These are phyloP conservation scores for Prostheceraeus crozeri DNA, from an alignment of 2,888 invertebrate genomes.

Conservation along the genomic window DNA sequence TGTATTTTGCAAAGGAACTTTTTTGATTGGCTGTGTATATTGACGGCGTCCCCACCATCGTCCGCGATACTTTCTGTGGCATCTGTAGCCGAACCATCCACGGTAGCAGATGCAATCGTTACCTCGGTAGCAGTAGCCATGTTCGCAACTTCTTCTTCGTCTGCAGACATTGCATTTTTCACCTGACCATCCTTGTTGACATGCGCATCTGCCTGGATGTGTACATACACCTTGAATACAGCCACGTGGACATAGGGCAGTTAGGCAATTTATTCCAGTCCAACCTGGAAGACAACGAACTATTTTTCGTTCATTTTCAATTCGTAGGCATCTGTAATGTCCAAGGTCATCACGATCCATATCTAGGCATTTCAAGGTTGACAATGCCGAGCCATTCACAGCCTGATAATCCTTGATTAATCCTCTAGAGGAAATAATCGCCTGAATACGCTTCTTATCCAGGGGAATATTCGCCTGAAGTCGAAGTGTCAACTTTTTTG, in stretches of 20 bases:
- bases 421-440: too few species aligned
- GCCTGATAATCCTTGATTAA: too few species aligned
- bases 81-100: conserved; percentile 32
- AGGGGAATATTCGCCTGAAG: too few species aligned
- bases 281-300: conserved; percentile 32
- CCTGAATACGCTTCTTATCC: too few species aligned
- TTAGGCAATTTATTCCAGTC: conserved; percentile 26
- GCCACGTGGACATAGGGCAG: conserved; percentile 5
- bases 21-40: too few species aligned
- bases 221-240: conserved; percentile 30
- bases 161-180: conserved; percentile 13
- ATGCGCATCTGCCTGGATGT: conserved; percentile 29
- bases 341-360: conserved; percentile 8
- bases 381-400: too few species aligned
- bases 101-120: conserved; percentile 33
- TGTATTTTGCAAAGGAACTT: too few species aligned
- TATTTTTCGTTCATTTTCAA: not conserved
- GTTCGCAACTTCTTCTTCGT: conserved; percentile 15
- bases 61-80: conserved; percentile 12
- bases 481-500: too few species aligned
- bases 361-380: too few species aligned
- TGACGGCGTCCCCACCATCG: too few species aligned
- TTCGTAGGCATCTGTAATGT: conserved; percentile 22
- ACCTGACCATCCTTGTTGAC: conserved; percentile 33
- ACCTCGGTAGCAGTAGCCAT: conserved; percentile 25